Evolutionary conservation across 2,113 vertebrate genomes (phyloP), one percentile per base, ranked within the genome.

Genomic region (Tychaedon coryphoeus): DNA sequence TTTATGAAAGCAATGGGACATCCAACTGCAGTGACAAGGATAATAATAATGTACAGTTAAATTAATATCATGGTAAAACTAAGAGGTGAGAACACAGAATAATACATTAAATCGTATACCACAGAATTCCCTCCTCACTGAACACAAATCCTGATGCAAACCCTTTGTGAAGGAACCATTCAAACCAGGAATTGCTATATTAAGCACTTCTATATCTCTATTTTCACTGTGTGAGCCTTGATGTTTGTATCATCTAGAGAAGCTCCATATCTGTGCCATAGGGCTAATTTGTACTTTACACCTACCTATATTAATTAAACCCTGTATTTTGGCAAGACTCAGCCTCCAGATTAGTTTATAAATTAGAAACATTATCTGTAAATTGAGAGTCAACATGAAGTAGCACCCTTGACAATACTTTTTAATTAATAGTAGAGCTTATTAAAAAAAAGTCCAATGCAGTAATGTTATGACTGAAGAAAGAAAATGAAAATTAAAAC

Each of bases 361-460:
- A 85, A 82, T 78, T 75, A 64, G 65, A 66, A 45, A 74, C 38
- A 8, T 73, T 93, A 40, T 17, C 64, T 77, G 64, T 65, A 90
- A 85, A 54, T 58, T 54, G 66, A 77, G 48, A 65, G 38, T 42
- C 9, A 1, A 38, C 56, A 51, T 62, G 76, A 89, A 88, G 43
- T 50, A 62, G 51, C 33, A 89, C 38, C 16, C 60, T 73, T 89
- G 76, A 45, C 26, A 47, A 42, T 71, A 62, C 31, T 38, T 78
- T 65, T 54, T 62, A 84, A 93, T 90, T 74, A 94, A 58, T 71
- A 90, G n/a, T 53, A 77, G 42, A 76, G 57, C 34, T 93, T 60
- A 64, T 71, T 18, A 23, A 54, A 45, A 28, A 6, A 14, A 47
- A 23, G 12, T 22, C 26, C 13, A 61, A 9, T 10, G 47, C 7